Conservation (phyloP, 1,140 invertebrate species). For the Eumaeus atala region DNA sequence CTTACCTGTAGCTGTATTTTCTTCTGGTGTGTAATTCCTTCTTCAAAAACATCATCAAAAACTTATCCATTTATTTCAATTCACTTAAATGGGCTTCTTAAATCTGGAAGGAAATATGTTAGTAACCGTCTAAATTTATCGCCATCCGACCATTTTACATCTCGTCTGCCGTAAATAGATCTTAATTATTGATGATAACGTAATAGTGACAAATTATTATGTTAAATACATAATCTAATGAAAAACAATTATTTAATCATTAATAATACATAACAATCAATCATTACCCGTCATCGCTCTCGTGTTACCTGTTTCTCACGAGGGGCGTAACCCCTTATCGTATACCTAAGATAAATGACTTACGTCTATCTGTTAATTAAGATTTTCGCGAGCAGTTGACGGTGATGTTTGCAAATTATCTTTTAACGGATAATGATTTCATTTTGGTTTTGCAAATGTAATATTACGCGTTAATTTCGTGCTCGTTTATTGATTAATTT, state of each 20-base stretch:
- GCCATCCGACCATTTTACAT: no score
- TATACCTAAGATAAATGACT: constrained; percentile 59
- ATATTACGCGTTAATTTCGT: constrained; percentile 5
- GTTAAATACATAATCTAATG: constrained; percentile 9
- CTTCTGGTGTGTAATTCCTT: no score
- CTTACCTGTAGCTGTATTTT: no score
- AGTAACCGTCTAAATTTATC: no score
- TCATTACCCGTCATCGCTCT: constrained; percentile 50
- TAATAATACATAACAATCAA: constrained; percentile 44
- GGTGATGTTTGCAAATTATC: constrained; percentile 64
- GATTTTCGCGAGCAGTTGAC: constrained; percentile 66
- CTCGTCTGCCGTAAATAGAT: not conserved
- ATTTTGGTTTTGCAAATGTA: constrained; percentile 5
- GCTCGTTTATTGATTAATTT: not conserved
- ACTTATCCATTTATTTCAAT: no score
- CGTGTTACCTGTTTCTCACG: constrained; percentile 41
- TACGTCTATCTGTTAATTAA: constrained; percentile 70
- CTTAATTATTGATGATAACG: constrained; percentile 10
- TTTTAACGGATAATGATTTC: constrained; percentile 16
- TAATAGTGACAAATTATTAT: constrained; percentile 14
- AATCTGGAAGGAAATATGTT: no score
- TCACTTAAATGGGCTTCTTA: no score
- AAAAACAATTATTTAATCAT: constrained; percentile 22
- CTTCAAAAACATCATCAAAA: no score
- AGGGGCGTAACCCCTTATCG: constrained; percentile 53